Conservation (phyloP, 2,888 invertebrate species). For the Drosophila picticornis region DNA sequence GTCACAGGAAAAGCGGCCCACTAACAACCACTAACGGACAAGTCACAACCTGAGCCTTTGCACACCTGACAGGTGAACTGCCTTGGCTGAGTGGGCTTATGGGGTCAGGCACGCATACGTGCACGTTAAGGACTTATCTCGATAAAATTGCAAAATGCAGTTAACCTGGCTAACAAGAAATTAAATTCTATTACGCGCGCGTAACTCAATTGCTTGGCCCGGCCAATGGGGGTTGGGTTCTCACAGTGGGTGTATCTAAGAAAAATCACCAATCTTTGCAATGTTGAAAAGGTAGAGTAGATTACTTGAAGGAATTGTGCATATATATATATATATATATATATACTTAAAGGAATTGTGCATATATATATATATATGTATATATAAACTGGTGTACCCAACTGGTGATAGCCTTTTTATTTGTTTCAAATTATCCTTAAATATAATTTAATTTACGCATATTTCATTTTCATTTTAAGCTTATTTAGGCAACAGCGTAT, state of each 20-base stretch:
- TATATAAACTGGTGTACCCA: not conserved
- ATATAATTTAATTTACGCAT: not conserved
- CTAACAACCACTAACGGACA: conserved; percentile 31
- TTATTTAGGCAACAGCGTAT: not conserved
- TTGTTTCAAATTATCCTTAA: not conserved
- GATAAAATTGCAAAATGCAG: conserved; percentile 64
- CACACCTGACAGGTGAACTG: conserved; percentile 33
- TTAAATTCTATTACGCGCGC: conserved; percentile 75
- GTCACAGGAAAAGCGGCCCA: conserved; percentile 72
- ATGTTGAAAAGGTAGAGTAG: not conserved
- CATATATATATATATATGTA: not conserved
- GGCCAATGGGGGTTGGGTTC: conserved; percentile 18
- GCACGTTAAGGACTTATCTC: conserved; percentile 60
- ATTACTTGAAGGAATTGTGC: not conserved
- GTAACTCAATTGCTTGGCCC: conserved; percentile 47
- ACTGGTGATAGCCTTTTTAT: no score
- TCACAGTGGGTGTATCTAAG: conserved; percentile 24
- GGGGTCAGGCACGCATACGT: conserved; percentile 68
- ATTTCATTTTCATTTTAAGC: not conserved
- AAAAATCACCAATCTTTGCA: not conserved
- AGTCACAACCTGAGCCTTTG: conserved; percentile 1
- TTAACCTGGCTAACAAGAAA: conserved; percentile 74
- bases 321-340: not conserved
- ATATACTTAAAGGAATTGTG: not conserved
- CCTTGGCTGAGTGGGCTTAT: conserved; percentile 43